Evolutionary conservation across 2,888 invertebrate genomes (phyloP), one percentile per base, ranked within the genome.

Genomic region (Stenolophus ochropezus): DNA sequence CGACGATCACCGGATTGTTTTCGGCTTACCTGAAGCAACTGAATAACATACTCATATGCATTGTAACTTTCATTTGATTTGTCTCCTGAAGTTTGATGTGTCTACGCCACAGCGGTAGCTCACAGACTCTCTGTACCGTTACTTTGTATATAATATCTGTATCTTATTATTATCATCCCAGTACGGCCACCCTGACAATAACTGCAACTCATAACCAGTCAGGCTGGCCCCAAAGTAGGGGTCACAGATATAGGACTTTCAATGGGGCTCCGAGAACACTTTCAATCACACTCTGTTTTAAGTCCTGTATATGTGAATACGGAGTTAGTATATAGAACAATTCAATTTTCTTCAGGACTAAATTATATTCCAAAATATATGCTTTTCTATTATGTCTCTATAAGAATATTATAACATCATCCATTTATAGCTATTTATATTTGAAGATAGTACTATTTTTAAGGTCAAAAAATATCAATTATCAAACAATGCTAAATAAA

Each of bases 11-110:
- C 53, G 21, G 23, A 61, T 61, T 23, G 18, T 69, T 81, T 42
- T 42, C 33, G 33, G 80, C 80, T 80, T 80, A 71, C 56, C 71
- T 80, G 27, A 11, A 71, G 71, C 71, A 71, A 71, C 33, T 42
- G 47, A 71, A 71, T 71, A 71, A 71, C 71, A 71, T 71, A 71
- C 71, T 71, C 71, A 71, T 42, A 42, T 71, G 71, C 71, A 71
- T 71, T 71, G 27, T 71, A 71, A 71, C 65, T 65, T 65, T 65
- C 65, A 65, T 65, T 65, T 65, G 20, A 61, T 61, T 16, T 61
- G 61, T 42, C 8, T 42, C 33, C 33, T 42, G 33, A 42, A 42
- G 4, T 42, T 42, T 42, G 33, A 42, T 42, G 1, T 11, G 33
- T 42, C 33, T 42, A 42, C 8, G 33, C 1, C 6, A 11, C 33